Conservation (phyloP, 2,113 vertebrate genomes). For the Uria aalge region DNA sequence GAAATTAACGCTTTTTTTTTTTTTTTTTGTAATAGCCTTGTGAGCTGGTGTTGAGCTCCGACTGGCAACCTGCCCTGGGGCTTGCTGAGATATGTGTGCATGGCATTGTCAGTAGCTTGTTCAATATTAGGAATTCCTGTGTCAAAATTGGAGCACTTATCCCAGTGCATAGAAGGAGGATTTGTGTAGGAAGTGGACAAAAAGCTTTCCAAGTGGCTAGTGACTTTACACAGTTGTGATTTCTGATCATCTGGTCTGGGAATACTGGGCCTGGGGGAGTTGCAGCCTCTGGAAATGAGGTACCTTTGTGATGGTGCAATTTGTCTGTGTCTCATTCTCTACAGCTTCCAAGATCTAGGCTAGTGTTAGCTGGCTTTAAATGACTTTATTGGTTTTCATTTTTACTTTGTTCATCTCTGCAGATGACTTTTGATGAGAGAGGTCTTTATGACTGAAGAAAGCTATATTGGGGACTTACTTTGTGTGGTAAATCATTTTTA, state of each 20-base stretch:
- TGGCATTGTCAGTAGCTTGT: neutral
- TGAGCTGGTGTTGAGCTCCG: neutral
- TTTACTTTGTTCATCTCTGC: neutral
- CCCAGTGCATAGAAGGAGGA: accelerated
- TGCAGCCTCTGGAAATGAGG: neutral
- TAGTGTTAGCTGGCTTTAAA: neutral
- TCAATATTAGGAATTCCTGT: accelerated
- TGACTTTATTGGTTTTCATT: neutral
- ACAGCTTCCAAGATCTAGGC: accelerated
- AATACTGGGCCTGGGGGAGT: neutral
- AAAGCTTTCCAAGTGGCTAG: accelerated
- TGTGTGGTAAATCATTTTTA: neutral
- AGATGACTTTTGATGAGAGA: neutral
- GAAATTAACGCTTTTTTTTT: neutral
- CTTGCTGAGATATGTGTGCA: neutral
- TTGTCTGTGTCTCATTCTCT: too few species aligned
- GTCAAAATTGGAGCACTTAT: accelerated
- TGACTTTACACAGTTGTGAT: accelerated
- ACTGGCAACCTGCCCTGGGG: neutral
- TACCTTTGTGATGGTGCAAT: accelerated
- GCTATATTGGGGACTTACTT: accelerated
- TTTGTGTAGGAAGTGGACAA: accelerated
- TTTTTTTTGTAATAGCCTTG: neutral
- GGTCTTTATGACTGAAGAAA: neutral
- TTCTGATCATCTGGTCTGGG: accelerated